phyloP scores from a whole-genome alignment of 92 coral and sea anemone species.

The Metridium senile region DNA sequence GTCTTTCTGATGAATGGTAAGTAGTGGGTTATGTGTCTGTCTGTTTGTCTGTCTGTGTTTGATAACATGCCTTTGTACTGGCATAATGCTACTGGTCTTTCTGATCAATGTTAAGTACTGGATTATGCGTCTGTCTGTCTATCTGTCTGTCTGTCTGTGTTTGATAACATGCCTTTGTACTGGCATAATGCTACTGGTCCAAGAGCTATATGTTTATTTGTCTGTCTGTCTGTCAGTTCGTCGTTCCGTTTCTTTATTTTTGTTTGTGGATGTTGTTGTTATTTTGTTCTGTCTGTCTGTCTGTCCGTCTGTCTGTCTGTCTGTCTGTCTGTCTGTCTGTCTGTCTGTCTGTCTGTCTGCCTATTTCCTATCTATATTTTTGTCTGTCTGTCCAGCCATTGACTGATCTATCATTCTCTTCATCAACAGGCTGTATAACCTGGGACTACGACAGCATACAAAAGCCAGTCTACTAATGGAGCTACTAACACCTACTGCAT shows the following conservation, averaged over 20 bases:
- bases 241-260: too few species aligned
- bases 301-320: conserved; percentile 42
- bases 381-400: background rate
- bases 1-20: too few species aligned
- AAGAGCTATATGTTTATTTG: too few species aligned
- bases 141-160: too few species aligned
- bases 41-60: too few species aligned
- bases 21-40: too few species aligned
- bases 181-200: too few species aligned
- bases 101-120: conserved; percentile 85
- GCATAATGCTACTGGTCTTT: conserved; percentile 93
- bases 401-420: background rate
- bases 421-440: conserved; percentile 74
- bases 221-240: too few species aligned
- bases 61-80: conserved; percentile 97
- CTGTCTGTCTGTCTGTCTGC: background rate
- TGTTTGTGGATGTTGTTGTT: conserved; percentile 92
- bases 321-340: background rate
- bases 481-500: conserved; percentile 93
- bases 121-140: background rate
- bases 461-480: conserved; percentile 91
- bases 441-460: conserved; percentile 98
- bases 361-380: background rate
- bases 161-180: too few species aligned
- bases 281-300: conserved; percentile 91